Percentiles rank a stretch among this genome's conserved stretches.
phyloP scores from a whole-genome alignment of 2,888 invertebrate genomes.

The Drosophila robusta region DNA sequence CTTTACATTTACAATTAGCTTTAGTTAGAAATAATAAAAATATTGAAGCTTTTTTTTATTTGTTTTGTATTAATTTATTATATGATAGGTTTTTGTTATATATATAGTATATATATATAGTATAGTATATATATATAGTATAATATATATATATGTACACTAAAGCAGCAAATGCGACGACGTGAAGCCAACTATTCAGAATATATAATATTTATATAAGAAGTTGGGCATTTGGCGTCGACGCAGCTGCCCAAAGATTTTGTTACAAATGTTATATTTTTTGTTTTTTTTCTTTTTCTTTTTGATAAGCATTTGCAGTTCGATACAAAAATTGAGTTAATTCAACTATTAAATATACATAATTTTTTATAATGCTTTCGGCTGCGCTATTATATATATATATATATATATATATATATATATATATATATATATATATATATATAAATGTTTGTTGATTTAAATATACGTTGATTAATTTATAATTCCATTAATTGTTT shows the following conservation, averaged over 20 bases:
- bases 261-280: constrained; percentile 4
- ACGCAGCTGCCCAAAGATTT: constrained; percentile 37
- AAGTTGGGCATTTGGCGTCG: constrained; percentile 51
- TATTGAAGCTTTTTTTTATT: constrained; percentile 72
- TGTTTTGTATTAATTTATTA: constrained; percentile 56
- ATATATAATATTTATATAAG: constrained; percentile 52
- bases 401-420: background rate
- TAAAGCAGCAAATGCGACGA: constrained; percentile 48
- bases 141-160: constrained; percentile 51
- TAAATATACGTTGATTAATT: constrained; percentile 64
- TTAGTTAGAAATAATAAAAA: constrained; percentile 79
- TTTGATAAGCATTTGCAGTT: constrained; percentile 38
- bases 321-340: constrained; percentile 68
- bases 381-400: constrained; percentile 23
- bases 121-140: constrained; percentile 31
- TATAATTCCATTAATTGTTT: constrained; percentile 83
- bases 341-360: constrained; percentile 69
- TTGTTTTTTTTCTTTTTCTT: constrained; percentile 4
- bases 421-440: constrained; percentile 16
- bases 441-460: constrained; percentile 42
- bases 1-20: constrained; percentile 73
- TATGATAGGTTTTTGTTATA: constrained; percentile 51
- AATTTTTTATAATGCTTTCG: constrained; percentile 58
- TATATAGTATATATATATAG: constrained; percentile 41
- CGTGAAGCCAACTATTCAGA: constrained; percentile 44